A percentile compares a stretch with the other conserved stretches of the same genome.
phyloP scores from a whole-genome alignment of 23 tunicate genomes.

The Botrylloides violaceus region DNA sequence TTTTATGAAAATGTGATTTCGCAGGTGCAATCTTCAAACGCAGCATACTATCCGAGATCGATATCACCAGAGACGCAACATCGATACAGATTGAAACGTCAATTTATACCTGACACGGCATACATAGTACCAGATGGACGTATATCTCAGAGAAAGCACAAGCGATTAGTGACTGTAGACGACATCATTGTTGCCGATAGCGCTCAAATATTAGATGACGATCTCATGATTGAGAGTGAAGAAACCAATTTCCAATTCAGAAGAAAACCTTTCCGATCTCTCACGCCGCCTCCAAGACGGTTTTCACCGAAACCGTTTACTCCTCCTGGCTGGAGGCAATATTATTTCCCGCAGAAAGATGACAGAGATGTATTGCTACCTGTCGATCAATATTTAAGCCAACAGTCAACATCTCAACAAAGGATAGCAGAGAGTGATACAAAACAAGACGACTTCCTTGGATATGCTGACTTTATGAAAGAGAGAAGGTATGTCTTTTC shows the following conservation, averaged over 20 bases:
- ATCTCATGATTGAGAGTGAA: slow-evolving; percentile 16
- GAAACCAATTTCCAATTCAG: slow-evolving; percentile 13
- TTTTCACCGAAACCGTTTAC: slow-evolving; percentile 42
- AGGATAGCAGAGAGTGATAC: slow-evolving; percentile 34
- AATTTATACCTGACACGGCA: slow-evolving; percentile 69
- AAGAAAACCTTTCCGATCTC: slow-evolving; percentile 38
- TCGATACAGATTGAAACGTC: slow-evolving; percentile 50
- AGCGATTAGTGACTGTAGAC: slow-evolving; percentile 18
- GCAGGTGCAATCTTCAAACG: slow-evolving; percentile 48
- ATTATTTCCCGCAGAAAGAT: slow-evolving; percentile 70
- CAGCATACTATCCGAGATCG: slow-evolving; percentile 52
- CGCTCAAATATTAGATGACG: slow-evolving; percentile 19
- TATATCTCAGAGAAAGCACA: slow-evolving; percentile 20
- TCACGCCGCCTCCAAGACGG: slow-evolving; percentile 50
- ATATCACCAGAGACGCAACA: slow-evolving; percentile 37
- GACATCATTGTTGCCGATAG: slow-evolving; percentile 40
- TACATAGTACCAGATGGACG: slow-evolving; percentile 80
- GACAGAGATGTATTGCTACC: slow-evolving; percentile 79
- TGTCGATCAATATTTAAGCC: slow-evolving; percentile 52
- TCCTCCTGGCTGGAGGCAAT: slow-evolving; percentile 66
- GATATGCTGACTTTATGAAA: slow-evolving; percentile 48
- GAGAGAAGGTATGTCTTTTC: slow-evolving; percentile 34
- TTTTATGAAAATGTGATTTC: too few species aligned
- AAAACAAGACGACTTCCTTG: slow-evolving; percentile 39
- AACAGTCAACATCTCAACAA: slow-evolving; percentile 53